A percentile compares a stretch with the other conserved stretches of the same genome.
Evolutionary conservation across 1,140 invertebrate species (phyloP).

Genomic region (Ips nitidus): DNA sequence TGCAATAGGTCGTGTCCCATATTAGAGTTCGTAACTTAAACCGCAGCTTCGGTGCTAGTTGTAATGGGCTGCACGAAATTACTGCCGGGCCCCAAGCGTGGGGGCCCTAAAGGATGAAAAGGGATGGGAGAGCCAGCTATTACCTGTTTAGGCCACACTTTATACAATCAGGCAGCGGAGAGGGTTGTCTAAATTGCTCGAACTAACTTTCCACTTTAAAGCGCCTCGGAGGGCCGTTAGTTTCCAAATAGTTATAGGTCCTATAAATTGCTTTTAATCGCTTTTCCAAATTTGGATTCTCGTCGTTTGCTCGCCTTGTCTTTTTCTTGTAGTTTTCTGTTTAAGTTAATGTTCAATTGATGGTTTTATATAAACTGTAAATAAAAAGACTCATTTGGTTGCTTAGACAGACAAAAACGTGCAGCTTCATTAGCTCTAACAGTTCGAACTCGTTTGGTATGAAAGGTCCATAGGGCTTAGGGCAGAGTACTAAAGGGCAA

Average conservation of each 20-base stretch:
- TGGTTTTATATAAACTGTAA: no score
- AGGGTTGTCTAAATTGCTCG: constrained; percentile 33
- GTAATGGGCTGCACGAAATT: constrained; percentile 35
- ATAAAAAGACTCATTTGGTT: no score
- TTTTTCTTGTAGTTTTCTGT: no score
- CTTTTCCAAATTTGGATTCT: constrained; percentile 12
- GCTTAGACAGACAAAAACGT: no score
- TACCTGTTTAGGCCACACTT: constrained; percentile 36
- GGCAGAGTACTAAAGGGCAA: no score
- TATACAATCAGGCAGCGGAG: constrained; percentile 30
- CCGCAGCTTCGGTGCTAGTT: constrained; percentile 27
- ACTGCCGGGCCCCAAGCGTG: constrained; percentile 14
- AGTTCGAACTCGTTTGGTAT: no score
- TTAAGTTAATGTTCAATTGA: no score
- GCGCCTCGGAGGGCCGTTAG: constrained; percentile 26
- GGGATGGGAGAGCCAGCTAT: constrained; percentile 20
- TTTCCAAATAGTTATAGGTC: constrained; percentile 24
- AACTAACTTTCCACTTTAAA: constrained; percentile 30
- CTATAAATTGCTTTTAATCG: constrained; percentile 28
- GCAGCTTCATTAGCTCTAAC: no score
- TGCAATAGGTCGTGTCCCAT: constrained; percentile 9
- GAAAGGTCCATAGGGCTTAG: no score
- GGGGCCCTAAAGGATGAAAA: constrained; percentile 22
- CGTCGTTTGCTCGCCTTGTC: neutral
- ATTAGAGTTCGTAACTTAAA: constrained; percentile 28